These are phyloP conservation scores for Carterocephalus palaemon DNA, from an alignment of 2,888 invertebrate genomes.

Conservation along the genomic window DNA sequence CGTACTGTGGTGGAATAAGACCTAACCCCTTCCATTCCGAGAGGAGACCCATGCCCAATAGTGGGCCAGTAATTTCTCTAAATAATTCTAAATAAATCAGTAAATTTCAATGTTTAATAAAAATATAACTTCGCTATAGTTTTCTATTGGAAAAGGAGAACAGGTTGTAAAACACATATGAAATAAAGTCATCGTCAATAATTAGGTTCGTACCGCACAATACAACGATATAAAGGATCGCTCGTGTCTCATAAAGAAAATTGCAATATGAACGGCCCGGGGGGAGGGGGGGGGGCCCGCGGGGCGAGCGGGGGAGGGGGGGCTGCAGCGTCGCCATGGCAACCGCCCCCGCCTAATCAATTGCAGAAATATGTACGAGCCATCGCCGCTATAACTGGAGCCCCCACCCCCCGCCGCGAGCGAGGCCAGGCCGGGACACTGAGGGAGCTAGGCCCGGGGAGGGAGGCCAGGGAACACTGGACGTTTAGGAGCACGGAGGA, in stretches of 20 bases:
- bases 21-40: too few relatives aligned
- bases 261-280: slow-evolving; percentile 35
- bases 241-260: slow-evolving; percentile 34
- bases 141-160: too few relatives aligned
- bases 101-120: too few relatives aligned
- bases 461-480: slow-evolving; percentile 42
- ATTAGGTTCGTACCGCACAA: slow-evolving; percentile 29
- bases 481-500: slow-evolving; percentile 49
- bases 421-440: slow-evolving; percentile 20
- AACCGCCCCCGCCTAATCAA: slow-evolving; percentile 78
- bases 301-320: slow-evolving; percentile 38
- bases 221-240: slow-evolving; percentile 31
- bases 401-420: slow-evolving; percentile 36
- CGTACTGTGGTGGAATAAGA: too few relatives aligned
- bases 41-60: too few relatives aligned
- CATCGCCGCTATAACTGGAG: slow-evolving; percentile 48
- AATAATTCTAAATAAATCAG: too few relatives aligned
- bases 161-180: not conserved
- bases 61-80: too few relatives aligned
- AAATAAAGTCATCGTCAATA: slow-evolving; percentile 9
- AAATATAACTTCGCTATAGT: too few relatives aligned
- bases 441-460: slow-evolving; percentile 37
- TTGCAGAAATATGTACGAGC: slow-evolving; percentile 79
- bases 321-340: slow-evolving; percentile 59
- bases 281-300: slow-evolving; percentile 38